Conservation (phyloP, 2,888 invertebrate genomes). For the Buathra laborator region DNA sequence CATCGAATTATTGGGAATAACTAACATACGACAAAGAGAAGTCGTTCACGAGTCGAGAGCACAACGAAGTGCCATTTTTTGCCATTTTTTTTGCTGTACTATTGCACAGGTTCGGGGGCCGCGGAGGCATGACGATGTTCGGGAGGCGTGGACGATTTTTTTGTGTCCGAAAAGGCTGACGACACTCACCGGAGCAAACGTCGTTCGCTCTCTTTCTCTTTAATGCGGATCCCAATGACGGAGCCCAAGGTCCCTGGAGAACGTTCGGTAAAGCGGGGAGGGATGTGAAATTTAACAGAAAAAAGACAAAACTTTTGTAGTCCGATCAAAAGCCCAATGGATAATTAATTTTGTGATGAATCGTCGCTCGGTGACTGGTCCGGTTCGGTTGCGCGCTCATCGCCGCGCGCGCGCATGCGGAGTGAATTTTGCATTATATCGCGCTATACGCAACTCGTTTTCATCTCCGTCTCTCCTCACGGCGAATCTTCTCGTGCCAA, state of each 20-base stretch:
- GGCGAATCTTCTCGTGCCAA: slow-evolving; percentile 60
- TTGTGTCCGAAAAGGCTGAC: slow-evolving; percentile 70
- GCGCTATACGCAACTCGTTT: slow-evolving; percentile 29
- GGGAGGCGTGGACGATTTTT: slow-evolving; percentile 83
- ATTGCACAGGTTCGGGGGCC: slow-evolving; percentile 52
- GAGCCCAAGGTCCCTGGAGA: slow-evolving; percentile 20
- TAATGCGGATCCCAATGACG: slow-evolving; percentile 38
- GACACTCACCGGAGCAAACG: slow-evolving; percentile 54
- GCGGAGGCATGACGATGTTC: slow-evolving; percentile 78
- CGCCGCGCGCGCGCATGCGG: slow-evolving; percentile 25
- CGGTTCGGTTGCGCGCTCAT: slow-evolving; percentile 5
- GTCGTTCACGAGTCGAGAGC: too few species aligned
- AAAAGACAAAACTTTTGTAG: slow-evolving; percentile 77
- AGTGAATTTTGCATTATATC: slow-evolving; percentile 42
- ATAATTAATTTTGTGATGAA: slow-evolving; percentile 85
- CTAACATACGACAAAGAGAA: too few species aligned
- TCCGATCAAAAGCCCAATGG: slow-evolving; percentile 82
- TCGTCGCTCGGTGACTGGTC: slow-evolving; percentile 81
- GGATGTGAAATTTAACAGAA: neutral
- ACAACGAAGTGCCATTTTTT: neutral
- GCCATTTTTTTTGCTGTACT: neutral
- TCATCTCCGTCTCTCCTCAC: slow-evolving; percentile 11
- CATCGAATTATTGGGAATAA: too few species aligned
- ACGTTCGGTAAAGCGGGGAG: slow-evolving; percentile 13
- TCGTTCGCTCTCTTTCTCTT: slow-evolving; percentile 46